Evolutionary conservation across 2,888 invertebrate genomes (phyloP).

Genomic region (Drosophila anomelani): DNA sequence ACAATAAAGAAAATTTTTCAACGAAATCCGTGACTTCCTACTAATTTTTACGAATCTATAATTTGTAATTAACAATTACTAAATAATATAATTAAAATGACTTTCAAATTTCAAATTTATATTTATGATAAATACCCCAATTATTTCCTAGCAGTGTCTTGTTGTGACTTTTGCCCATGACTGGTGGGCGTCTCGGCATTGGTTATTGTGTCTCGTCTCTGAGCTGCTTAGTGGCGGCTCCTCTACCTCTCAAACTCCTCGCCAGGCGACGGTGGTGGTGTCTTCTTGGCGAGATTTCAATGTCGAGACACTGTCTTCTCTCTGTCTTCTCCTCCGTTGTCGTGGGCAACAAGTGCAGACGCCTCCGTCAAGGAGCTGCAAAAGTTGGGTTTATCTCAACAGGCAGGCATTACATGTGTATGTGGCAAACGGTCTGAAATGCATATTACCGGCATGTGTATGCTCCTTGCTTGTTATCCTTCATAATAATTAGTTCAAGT

Average conservation of each 20-base stretch:
- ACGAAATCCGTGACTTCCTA: background rate
- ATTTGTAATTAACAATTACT: background rate
- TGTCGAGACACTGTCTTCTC: constrained; percentile 30
- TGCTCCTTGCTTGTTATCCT: constrained; percentile 22
- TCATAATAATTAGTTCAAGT: constrained; percentile 43
- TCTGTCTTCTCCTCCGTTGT: constrained; percentile 20
- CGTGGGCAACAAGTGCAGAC: constrained; percentile 46
- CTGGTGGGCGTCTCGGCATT: constrained; percentile 68
- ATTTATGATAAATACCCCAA: background rate
- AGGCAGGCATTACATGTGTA: constrained; percentile 46
- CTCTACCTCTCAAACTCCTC: background rate
- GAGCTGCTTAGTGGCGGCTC: constrained; percentile 57
- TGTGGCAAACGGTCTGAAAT: constrained; percentile 34
- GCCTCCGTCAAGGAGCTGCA: constrained; percentile 19
- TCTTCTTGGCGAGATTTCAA: constrained; percentile 40
- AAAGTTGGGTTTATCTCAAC: constrained; percentile 31
- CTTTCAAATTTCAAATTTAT: background rate
- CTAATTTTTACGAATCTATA: background rate
- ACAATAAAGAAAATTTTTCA: background rate
- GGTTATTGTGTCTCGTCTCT: constrained; percentile 55
- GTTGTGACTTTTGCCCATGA: constrained; percentile 42
- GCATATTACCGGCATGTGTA: constrained; percentile 30
- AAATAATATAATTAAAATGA: background rate
- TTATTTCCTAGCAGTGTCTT: constrained; percentile 12
- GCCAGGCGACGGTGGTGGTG: constrained; percentile 9